phyloP scores from a whole-genome alignment of 2,797 vertebrate genomes.

The Tympanoctomys barrerae region DNA sequence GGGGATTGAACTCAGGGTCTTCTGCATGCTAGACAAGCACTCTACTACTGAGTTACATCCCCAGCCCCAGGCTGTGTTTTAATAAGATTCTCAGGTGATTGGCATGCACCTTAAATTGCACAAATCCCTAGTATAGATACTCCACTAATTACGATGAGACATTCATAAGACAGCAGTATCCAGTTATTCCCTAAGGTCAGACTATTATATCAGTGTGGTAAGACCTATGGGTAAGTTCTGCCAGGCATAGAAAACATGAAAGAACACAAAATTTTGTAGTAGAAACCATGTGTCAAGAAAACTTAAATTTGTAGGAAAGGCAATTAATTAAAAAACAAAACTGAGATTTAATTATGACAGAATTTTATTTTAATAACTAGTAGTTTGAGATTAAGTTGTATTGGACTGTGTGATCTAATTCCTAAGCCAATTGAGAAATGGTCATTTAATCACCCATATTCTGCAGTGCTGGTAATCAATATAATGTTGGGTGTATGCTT shows the following conservation, averaged over 20 bases:
- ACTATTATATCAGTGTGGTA: neutral
- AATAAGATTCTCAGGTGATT: neutral
- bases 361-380: slow-evolving; percentile 45
- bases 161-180: neutral
- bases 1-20: neutral
- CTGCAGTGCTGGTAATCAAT: slow-evolving; percentile 18
- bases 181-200: neutral
- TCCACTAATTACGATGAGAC: neutral
- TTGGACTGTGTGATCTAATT: slow-evolving; percentile 34
- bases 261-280: neutral
- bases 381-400: neutral
- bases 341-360: slow-evolving; percentile 29
- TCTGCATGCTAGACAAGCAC: neutral
- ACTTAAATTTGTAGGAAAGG: neutral
- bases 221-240: neutral
- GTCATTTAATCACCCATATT: neutral
- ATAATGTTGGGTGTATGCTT: neutral
- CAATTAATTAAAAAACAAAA: slow-evolving; percentile 34
- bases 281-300: slow-evolving; percentile 30
- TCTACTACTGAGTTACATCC: neutral
- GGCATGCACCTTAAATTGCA: slow-evolving; percentile 4
- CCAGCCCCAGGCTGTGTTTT: neutral
- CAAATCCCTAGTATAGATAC: neutral
- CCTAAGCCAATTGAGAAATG: slow-evolving; percentile 14
- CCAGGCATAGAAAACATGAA: neutral